A percentile compares a stretch with the other conserved stretches of the same genome.
These are phyloP conservation scores for Gandaritis pyraliata DNA, from an alignment of 2,888 invertebrate species.

Conservation along the genomic window DNA sequence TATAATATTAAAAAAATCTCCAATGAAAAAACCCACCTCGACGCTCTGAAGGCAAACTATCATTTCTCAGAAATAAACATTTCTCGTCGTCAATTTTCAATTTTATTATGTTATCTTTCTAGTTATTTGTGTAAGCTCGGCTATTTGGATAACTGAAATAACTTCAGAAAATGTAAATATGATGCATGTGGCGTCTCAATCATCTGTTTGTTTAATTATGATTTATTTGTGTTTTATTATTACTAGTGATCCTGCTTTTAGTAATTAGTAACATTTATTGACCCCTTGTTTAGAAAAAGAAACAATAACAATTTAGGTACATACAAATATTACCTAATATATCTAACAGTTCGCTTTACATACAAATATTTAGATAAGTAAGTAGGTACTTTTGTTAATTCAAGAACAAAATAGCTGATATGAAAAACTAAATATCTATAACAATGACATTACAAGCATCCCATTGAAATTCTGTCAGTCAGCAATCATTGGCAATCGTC, in stretches of 20 bases:
- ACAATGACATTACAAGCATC: constrained; percentile 35
- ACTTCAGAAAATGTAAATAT: constrained; percentile 76
- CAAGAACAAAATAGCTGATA: constrained; percentile 6
- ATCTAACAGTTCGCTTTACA: too few relatives aligned
- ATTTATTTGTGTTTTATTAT: constrained; percentile 64
- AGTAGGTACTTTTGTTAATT: too few relatives aligned
- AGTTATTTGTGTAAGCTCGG: constrained; percentile 71
- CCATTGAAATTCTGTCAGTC: constrained; percentile 43
- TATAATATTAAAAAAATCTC: too few relatives aligned
- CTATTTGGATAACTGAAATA: constrained; percentile 75
- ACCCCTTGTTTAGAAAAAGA: not conserved
- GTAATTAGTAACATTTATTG: constrained; percentile 53
- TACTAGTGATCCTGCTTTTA: constrained; percentile 51
- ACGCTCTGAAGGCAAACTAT: constrained; percentile 20
- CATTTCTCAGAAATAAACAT: constrained; percentile 51
- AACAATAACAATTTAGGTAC: too few relatives aligned
- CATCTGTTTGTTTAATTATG: constrained; percentile 55
- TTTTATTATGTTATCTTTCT: constrained; percentile 74
- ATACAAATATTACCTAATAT: too few relatives aligned
- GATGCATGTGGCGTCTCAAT: constrained; percentile 78
- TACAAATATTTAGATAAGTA: too few relatives aligned
- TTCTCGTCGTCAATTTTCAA: constrained; percentile 49
- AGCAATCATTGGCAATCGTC: constrained; percentile 74
- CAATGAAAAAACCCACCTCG: too few relatives aligned
- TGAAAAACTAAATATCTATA: constrained; percentile 15